Conservation (phyloP, 2,797 vertebrate species). For the Sebastes jordani region DNA sequence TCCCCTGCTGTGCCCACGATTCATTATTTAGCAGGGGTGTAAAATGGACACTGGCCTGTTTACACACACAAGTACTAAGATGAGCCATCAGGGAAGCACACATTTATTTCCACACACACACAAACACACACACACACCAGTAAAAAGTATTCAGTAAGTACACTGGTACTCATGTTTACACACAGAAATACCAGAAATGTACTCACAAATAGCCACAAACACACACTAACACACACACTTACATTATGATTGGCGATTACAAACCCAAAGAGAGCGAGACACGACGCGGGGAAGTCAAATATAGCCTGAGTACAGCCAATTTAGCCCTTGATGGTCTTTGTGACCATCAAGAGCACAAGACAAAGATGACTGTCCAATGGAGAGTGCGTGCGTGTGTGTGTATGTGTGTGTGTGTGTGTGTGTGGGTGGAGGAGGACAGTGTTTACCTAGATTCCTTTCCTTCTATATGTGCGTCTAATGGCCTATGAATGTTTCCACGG, state of each 20-base stretch:
- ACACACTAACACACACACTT: constrained; percentile 28
- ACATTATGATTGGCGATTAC: constrained; percentile 62
- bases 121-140: not conserved
- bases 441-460: constrained; percentile 78
- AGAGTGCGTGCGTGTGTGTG: constrained; percentile 7
- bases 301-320: constrained; percentile 81
- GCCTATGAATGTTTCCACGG: constrained; percentile 83
- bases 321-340: constrained; percentile 78
- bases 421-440: constrained; percentile 52
- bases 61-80: constrained; percentile 20
- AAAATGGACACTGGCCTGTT: constrained; percentile 59
- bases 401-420: constrained; percentile 21
- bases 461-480: constrained; percentile 80
- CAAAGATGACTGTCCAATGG: constrained; percentile 66
- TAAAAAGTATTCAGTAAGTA: constrained; percentile 41
- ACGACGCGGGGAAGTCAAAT: constrained; percentile 65
- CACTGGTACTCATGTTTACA: constrained; percentile 22
- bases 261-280: constrained; percentile 60
- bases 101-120: constrained; percentile 20
- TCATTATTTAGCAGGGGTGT: constrained; percentile 65
- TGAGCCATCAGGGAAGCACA: constrained; percentile 46
- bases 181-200: constrained; percentile 29
- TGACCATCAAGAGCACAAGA: constrained; percentile 71
- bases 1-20: constrained; percentile 51
- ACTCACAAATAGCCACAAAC: constrained; percentile 30